Conservation (phyloP, 2,888 invertebrate species). For the Drosophila niveifrons region DNA sequence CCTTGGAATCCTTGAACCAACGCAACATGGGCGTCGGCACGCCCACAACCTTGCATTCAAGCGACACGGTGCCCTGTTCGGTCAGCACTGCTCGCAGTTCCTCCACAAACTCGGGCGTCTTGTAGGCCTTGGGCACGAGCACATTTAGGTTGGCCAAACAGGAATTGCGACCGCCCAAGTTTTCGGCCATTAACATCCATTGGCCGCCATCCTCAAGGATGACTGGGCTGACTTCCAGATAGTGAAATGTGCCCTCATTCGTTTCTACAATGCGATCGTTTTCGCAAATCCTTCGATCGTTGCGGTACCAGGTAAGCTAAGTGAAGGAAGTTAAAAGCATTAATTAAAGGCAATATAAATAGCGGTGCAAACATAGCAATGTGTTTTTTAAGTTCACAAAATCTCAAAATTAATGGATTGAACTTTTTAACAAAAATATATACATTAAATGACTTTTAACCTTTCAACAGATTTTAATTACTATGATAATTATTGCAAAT, state of each 20-base stretch:
- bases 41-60: conserved; percentile 96
- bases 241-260: conserved; percentile 94
- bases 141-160: conserved; percentile 92
- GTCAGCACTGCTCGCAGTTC: conserved; percentile 93
- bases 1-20: conserved; percentile 94
- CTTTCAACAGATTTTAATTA: too few relatives aligned
- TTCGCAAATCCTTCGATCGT: conserved; percentile 91
- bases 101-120: conserved; percentile 94
- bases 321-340: not conserved
- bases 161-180: conserved; percentile 90
- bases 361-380: too few relatives aligned
- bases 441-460: too few relatives aligned
- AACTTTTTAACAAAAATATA: too few relatives aligned
- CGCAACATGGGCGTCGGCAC: conserved; percentile 93
- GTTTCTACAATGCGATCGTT: conserved; percentile 91
- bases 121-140: conserved; percentile 94
- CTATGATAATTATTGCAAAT: too few relatives aligned
- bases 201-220: conserved; percentile 93
- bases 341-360: not conserved
- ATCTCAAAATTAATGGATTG: too few relatives aligned
- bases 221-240: conserved; percentile 93
- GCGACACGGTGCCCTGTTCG: conserved; percentile 94
- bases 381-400: too few relatives aligned
- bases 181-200: conserved; percentile 94
- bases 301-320: conserved; percentile 95